phyloP scores from a whole-genome alignment of 1,140 invertebrate species.

The Lanistes nyassanus region DNA sequence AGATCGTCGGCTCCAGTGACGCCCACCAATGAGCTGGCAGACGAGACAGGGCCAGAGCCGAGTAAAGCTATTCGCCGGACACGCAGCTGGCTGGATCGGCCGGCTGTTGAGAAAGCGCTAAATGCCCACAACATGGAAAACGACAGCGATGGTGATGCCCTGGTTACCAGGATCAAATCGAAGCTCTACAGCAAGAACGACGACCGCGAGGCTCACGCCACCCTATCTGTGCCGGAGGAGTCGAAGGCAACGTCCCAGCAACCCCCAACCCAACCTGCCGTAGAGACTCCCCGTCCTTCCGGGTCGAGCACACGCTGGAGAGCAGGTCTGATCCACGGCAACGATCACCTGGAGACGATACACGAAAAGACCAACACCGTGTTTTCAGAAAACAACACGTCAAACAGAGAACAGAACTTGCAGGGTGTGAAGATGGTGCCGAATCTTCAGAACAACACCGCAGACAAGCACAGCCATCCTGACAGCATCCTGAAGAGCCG shows the following conservation, averaged over 20 bases:
- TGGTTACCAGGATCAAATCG: conserved; percentile 36
- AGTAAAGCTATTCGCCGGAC: conserved; percentile 37
- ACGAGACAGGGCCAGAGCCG: not conserved
- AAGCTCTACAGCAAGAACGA: conserved; percentile 28
- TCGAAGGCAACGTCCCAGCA: conserved; percentile 43
- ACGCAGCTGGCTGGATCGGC: conserved; percentile 47
- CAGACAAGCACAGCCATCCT: not conserved
- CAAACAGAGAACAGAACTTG: not conserved
- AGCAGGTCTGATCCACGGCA: too few species aligned
- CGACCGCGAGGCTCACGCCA: not conserved
- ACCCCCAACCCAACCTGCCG: conserved; percentile 25
- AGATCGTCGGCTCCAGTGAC: not conserved
- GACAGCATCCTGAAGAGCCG: conserved; percentile 34
- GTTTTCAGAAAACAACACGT: not conserved
- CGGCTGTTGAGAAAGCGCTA: conserved; percentile 32
- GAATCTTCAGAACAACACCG: not conserved
- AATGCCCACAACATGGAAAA: not conserved
- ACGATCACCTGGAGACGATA: conserved; percentile 43
- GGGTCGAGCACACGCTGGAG: too few species aligned
- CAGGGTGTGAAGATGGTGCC: conserved; percentile 16
- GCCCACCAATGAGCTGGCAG: not conserved
- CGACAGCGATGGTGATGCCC: conserved; percentile 33
- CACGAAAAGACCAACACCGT: conserved; percentile 43
- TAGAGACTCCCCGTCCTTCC: not conserved
- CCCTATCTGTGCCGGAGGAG: conserved; percentile 15